Percentiles rank a stretch among this genome's conserved stretches.
Evolutionary conservation across 1,140 invertebrate genomes (phyloP).

Genomic region (Lineus longissimus): DNA sequence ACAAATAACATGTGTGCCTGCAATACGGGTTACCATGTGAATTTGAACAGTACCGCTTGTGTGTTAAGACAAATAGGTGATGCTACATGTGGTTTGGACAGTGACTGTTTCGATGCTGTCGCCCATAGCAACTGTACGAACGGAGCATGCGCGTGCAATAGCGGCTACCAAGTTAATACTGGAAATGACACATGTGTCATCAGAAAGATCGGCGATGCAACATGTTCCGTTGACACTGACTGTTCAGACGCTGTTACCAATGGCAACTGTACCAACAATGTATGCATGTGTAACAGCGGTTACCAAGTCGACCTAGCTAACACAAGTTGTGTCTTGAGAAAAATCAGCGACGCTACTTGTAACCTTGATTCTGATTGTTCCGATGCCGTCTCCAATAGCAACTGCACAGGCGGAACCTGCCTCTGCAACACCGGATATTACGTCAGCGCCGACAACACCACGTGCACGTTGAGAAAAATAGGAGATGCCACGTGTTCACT

Average conservation of each 20-base stretch:
- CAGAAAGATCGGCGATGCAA: conserved; percentile 3
- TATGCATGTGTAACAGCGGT: conserved; percentile 16
- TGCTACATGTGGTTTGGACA: conserved; percentile 12
- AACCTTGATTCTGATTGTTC: conserved; percentile 17
- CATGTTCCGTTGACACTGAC: conserved; percentile 19
- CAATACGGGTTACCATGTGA: conserved; percentile 8
- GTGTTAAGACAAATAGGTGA: conserved; percentile 19
- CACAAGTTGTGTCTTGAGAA: conserved; percentile 13
- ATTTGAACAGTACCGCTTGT: conserved; percentile 12
- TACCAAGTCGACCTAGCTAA: conserved; percentile 1
- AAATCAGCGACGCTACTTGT: conserved; percentile 22
- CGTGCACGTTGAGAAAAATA: conserved; percentile 10
- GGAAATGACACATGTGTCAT: background rate
- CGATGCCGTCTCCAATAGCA: conserved; percentile 20
- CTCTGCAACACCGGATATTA: conserved; percentile 18
- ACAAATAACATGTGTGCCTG: conserved; percentile 9
- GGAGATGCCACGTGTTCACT: conserved; percentile 9
- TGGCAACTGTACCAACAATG: conserved; percentile 14
- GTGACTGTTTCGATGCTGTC: conserved; percentile 23
- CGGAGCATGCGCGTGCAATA: conserved; percentile 13
- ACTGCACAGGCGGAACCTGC: conserved; percentile 17
- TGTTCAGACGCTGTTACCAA: conserved; percentile 22
- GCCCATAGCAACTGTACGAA: conserved; percentile 22
- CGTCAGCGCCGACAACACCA: conserved; percentile 1
- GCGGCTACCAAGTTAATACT: conserved; percentile 11